These are phyloP conservation scores for Xanthia togata DNA, from an alignment of 2,888 invertebrate genomes.

Conservation along the genomic window DNA sequence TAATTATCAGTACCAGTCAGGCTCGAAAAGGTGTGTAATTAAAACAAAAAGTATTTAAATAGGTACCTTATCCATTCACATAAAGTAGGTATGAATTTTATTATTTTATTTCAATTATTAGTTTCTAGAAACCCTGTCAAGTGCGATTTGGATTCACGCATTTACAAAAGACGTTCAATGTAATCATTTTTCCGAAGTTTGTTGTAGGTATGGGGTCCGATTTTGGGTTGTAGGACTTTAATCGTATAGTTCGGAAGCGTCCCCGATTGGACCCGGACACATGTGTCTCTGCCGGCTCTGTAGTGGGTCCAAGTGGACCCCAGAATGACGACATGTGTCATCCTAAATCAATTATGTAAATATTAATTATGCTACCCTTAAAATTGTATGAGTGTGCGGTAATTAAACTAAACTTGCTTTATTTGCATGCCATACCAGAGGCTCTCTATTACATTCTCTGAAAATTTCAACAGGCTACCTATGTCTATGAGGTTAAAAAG, in stretches of 20 bases:
- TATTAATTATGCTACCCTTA: neutral
- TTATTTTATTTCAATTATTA: slow-evolving; percentile 20
- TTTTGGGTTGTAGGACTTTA: neutral
- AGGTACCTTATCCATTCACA: neutral
- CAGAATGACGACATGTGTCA: neutral
- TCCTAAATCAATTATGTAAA: neutral
- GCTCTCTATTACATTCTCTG: neutral
- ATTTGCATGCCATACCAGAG: neutral
- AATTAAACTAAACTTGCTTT: neutral
- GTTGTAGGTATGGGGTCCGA: neutral
- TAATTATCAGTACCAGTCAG: slow-evolving; percentile 5
- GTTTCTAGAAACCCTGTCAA: neutral
- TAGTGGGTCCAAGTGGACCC: neutral
- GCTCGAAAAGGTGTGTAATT: slow-evolving; percentile 1
- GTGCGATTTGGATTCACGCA: neutral
- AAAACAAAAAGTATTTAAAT: slow-evolving; percentile 13
- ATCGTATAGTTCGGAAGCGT: neutral
- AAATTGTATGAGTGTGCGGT: neutral
- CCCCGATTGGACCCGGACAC: neutral
- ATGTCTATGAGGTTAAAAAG: neutral
- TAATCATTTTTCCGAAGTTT: neutral
- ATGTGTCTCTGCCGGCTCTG: neutral
- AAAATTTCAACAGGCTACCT: no score
- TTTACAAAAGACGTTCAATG: neutral
- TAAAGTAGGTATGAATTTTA: neutral